Percentiles rank a stretch among this genome's conserved stretches.
These are phyloP conservation scores for Hoplodrina ambigua DNA, from an alignment of 2,888 invertebrate species.

Conservation along the genomic window DNA sequence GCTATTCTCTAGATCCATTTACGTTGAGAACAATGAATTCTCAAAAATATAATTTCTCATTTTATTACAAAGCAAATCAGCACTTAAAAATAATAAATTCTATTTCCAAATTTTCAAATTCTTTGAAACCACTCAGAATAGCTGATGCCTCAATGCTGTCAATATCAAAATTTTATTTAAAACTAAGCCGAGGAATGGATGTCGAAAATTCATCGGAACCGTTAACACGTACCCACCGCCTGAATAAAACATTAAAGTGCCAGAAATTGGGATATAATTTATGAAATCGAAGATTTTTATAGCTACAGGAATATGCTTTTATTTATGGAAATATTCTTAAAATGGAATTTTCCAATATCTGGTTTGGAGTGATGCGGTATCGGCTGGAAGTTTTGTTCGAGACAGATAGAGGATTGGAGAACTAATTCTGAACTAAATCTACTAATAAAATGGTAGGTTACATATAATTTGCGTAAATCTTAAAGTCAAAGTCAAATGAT, in stretches of 20 bases:
- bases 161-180: constrained; percentile 58
- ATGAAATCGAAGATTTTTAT: constrained; percentile 71
- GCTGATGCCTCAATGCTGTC: constrained; percentile 38
- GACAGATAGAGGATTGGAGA: not conserved
- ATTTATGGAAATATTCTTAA: constrained; percentile 24
- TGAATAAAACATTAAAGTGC: constrained; percentile 76
- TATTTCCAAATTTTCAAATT: constrained; percentile 63
- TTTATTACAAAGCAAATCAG: constrained; percentile 16
- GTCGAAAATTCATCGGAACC: constrained; percentile 69
- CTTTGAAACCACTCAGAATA: constrained; percentile 56
- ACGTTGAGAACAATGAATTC: not conserved
- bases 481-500: too few species aligned
- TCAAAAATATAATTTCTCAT: not conserved
- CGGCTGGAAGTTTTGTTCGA: not conserved
- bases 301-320: constrained; percentile 55
- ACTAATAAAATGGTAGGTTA: too few species aligned
- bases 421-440: too few species aligned
- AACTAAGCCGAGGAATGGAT: constrained; percentile 51
- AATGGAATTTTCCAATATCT: constrained; percentile 17
- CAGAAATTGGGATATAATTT: constrained; percentile 73
- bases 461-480: too few species aligned
- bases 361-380: not conserved
- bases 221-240: constrained; percentile 70
- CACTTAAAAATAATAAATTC: constrained; percentile 53
- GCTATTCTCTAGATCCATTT: not conserved